Base-by-base conservation (phyloP, 2,113 vertebrate genomes). In the Plecturocebus donacophilus region DNA sequence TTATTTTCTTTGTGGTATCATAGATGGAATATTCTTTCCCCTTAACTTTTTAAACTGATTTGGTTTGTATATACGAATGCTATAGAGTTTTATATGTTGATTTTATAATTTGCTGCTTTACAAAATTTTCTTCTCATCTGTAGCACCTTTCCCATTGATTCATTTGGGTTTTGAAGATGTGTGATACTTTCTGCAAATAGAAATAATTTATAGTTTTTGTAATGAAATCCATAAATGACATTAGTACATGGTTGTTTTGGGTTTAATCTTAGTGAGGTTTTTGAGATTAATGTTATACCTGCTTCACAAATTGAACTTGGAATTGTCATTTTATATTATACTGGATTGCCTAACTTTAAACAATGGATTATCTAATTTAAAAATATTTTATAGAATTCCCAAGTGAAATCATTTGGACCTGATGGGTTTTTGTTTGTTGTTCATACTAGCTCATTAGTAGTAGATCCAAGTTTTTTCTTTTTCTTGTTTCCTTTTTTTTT, bases 201-300 rank as follows among this genome's bases (percentile, higher is more conserved):
- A 93, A 93, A 77, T 77, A 54, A 87, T 42, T 86, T 70, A 79
- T 19, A 80, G 70, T 38, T 94, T 80, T 87, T 70, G 84, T 32
- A 80, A 10, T 80, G 49, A 38, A 47, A 56, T 45, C 32, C 40
- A 87, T n/a, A 80, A 87, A 71, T 87, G 92, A 87, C 23, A 68
- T 52, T 76, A 45, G 32, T 38, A n/a, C 27, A 8, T 68, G 19
- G 20, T 42, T 23, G 77, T 89, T 86, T 96, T 75, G n/a, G 16
- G 38, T 19, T 58, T 8, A 23, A 23, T 56, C 47, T 83, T 82
- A 66, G 45, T 95, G 38, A 66, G 47, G 2, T 88, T 88, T 88
- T 83, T 21, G 54, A 25, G 42, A 82, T 77, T 54, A 76, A 68
- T 83, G 68, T 66, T 47, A 83, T 38, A 92, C 38, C 11, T 77